Percentiles rank a stretch among this genome's conserved stretches.
phyloP scores from a whole-genome alignment of 2,113 vertebrate species.

The Mesoclemmys tuberculata region DNA sequence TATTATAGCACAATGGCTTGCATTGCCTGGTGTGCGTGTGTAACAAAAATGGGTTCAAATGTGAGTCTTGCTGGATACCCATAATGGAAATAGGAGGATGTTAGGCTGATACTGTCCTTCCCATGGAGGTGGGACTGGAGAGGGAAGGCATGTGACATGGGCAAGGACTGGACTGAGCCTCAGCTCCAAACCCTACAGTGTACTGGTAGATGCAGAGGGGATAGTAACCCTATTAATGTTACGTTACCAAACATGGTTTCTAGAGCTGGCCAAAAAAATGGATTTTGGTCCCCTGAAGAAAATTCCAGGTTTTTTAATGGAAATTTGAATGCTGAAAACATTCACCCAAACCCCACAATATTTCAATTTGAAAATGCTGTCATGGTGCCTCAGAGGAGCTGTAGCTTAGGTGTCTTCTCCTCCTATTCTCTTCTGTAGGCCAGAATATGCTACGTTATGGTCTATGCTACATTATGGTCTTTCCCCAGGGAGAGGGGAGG shows the following conservation, averaged over 20 bases:
- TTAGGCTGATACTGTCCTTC: rapidly evolving
- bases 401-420: background rate
- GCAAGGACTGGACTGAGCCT: background rate
- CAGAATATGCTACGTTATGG: rapidly evolving
- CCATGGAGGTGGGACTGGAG: background rate
- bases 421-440: background rate
- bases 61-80: background rate
- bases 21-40: background rate
- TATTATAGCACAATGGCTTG: background rate
- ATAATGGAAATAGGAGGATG: rapidly evolving
- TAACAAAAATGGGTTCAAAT: background rate
- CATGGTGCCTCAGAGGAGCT: background rate
- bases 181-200: background rate
- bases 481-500: background rate
- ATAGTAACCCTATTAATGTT: conserved; percentile 9
- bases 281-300: background rate
- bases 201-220: background rate
- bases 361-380: background rate
- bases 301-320: background rate
- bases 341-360: background rate
- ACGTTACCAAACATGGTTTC: conserved; percentile 28
- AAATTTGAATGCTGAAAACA: background rate
- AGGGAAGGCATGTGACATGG: no score
- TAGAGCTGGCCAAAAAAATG: conserved; percentile 6
- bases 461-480: background rate